Evolutionary conservation across 2,797 vertebrate species (phyloP).

Genomic region (Oryzias sinensis): DNA sequence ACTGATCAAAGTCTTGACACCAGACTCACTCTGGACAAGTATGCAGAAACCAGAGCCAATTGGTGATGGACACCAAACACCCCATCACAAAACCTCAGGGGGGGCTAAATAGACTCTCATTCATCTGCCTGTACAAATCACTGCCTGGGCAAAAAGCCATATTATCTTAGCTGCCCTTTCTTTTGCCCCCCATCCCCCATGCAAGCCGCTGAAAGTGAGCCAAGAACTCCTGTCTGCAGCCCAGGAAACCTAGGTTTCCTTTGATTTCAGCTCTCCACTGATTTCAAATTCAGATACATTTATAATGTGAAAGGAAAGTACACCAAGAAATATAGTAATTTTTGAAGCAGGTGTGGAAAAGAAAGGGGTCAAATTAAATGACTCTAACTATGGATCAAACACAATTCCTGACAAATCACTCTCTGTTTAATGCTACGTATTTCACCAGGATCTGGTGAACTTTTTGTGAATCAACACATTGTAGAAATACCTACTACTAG

Average conservation of each 20-base stretch:
- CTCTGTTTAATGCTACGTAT: too few species aligned
- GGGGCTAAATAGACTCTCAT: constrained; percentile 68
- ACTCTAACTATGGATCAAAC: too few species aligned
- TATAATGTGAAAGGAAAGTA: not conserved
- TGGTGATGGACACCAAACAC: constrained; percentile 74
- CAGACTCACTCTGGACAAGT: constrained; percentile 70
- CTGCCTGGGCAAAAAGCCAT: constrained; percentile 67
- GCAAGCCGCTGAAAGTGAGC: constrained; percentile 65
- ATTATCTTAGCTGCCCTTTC: constrained; percentile 74
- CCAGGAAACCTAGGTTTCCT: constrained; percentile 55
- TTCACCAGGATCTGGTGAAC: too few species aligned
- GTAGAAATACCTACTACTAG: too few species aligned
- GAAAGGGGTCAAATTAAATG: too few species aligned
- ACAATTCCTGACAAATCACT: too few species aligned
- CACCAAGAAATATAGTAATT: not conserved
- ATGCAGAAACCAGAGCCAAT: constrained; percentile 71
- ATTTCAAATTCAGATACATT: not conserved
- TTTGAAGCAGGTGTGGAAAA: too few species aligned
- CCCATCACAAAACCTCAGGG: constrained; percentile 68
- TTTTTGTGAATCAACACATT: too few species aligned
- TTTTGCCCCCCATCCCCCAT: constrained; percentile 67
- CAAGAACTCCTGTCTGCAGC: constrained; percentile 62
- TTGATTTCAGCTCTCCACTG: constrained; percentile 27
- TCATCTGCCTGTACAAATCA: constrained; percentile 74
- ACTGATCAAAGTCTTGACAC: constrained; percentile 75